Conservation (phyloP, 2,888 invertebrate species). For the Ophion obscuratus region DNA sequence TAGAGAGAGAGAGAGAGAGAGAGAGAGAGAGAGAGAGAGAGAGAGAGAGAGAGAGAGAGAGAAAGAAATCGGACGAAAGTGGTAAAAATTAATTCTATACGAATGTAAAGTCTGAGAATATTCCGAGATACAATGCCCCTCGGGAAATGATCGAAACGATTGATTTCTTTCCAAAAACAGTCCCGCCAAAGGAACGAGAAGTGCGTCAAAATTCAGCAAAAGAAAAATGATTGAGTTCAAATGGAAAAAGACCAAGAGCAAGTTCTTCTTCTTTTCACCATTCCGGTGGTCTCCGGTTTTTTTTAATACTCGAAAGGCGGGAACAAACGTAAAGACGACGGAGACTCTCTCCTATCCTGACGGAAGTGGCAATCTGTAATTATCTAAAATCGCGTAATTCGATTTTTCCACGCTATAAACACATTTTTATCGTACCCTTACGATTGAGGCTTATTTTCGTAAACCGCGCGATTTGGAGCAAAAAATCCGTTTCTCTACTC, state of each 20-base stretch:
- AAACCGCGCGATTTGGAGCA: slow-evolving; percentile 9
- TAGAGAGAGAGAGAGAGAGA: not conserved
- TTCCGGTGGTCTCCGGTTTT: slow-evolving; percentile 33
- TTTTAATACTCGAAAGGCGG: slow-evolving; percentile 26
- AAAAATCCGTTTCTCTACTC: not conserved
- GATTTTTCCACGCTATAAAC: slow-evolving; percentile 7
- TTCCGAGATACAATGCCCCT: not conserved
- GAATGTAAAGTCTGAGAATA: not conserved
- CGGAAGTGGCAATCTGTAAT: slow-evolving; percentile 37
- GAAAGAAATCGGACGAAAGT: not conserved
- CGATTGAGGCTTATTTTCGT: slow-evolving; percentile 19
- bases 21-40: not conserved
- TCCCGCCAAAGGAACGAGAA: not conserved
- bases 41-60: not conserved
- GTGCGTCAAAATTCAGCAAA: not conserved
- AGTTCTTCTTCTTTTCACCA: not conserved
- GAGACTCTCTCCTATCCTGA: slow-evolving; percentile 38
- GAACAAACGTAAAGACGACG: slow-evolving; percentile 20
- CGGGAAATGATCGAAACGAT: slow-evolving; percentile 4
- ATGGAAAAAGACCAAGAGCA: not conserved
- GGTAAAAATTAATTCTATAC: not conserved
- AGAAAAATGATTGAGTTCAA: not conserved
- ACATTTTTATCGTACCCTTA: slow-evolving; percentile 20
- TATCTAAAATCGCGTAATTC: slow-evolving; percentile 8
- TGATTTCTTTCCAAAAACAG: not conserved